A percentile compares a stretch with the other conserved stretches of the same genome.
Evolutionary conservation across 2,888 invertebrate species (phyloP).

Genomic region (Apocheima hispidaria): DNA sequence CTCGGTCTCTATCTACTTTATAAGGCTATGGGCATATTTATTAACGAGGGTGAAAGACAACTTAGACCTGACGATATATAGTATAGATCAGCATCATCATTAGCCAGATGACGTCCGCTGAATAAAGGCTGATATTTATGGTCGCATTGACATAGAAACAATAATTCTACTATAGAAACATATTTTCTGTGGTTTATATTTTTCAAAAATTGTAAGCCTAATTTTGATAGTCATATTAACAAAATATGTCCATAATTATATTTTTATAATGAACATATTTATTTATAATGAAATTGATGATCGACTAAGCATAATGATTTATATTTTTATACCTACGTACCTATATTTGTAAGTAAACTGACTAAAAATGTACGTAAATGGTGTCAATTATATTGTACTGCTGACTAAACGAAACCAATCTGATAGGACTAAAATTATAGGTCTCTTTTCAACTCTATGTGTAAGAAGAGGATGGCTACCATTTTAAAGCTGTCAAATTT

Average conservation of each 20-base stretch:
- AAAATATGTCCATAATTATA: neutral
- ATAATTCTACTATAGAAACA: neutral
- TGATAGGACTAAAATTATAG: no score
- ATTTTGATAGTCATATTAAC: neutral
- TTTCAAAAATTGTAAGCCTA: neutral
- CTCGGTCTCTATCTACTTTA: conserved; percentile 93
- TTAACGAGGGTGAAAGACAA: conserved; percentile 96
- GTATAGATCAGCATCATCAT: no score
- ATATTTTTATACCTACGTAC: neutral
- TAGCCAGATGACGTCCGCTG: no score
- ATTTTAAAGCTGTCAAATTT: no score
- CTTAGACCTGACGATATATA: conserved; percentile 89
- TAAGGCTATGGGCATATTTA: conserved; percentile 93
- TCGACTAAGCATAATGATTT: conserved; percentile 3
- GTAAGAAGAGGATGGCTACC: no score
- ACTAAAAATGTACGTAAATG: neutral
- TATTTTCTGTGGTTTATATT: neutral
- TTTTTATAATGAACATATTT: no score
- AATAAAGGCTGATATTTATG: no score
- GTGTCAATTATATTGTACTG: no score
- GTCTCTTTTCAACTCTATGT: no score
- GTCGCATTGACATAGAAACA: no score
- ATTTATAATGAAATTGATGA: conserved; percentile 47
- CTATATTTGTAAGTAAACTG: neutral
- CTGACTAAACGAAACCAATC: no score